These are phyloP conservation scores for Vollenhovia emeryi DNA, from an alignment of 1,140 invertebrate genomes.

Conservation along the genomic window DNA sequence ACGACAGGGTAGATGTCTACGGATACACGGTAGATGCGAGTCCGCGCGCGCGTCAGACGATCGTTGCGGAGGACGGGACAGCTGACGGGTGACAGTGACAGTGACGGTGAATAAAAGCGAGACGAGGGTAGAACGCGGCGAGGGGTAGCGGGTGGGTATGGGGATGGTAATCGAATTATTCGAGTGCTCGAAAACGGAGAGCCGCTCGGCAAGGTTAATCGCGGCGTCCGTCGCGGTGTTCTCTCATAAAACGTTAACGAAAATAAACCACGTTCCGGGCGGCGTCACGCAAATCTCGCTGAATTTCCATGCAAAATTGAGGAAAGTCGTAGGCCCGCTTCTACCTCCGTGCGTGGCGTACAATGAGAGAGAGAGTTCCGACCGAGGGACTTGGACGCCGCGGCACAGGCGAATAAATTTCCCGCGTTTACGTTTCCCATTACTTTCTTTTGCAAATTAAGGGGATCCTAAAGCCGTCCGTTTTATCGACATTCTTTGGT, in stretches of 20 bases:
- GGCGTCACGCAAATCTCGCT: slow-evolving; percentile 41
- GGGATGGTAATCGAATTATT: slow-evolving; percentile 50
- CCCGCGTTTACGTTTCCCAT: too few relatives aligned
- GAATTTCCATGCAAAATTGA: slow-evolving; percentile 49
- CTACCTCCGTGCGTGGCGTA: not conserved
- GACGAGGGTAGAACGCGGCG: slow-evolving; percentile 44
- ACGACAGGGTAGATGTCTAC: slow-evolving; percentile 5
- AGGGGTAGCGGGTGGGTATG: not conserved
- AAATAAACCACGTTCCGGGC: slow-evolving; percentile 19
- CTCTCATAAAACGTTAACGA: slow-evolving; percentile 38
- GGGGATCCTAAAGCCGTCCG: too few relatives aligned
- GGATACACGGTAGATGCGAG: slow-evolving; percentile 30
- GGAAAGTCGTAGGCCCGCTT: not conserved
- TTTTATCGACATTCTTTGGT: too few relatives aligned
- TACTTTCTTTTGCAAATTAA: too few relatives aligned
- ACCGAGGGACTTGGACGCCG: not conserved
- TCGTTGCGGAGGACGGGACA: slow-evolving; percentile 37
- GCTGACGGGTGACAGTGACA: slow-evolving; percentile 54
- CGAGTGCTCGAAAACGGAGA: slow-evolving; percentile 50
- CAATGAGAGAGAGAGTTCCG: slow-evolving; percentile 24
- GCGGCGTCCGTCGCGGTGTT: not conserved
- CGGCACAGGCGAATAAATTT: not conserved
- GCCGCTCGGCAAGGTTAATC: slow-evolving; percentile 47
- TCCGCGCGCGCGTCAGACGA: slow-evolving; percentile 45
- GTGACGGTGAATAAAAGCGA: slow-evolving; percentile 52